Conservation (phyloP, 1,140 invertebrate species). For the Manduca sexta region DNA sequence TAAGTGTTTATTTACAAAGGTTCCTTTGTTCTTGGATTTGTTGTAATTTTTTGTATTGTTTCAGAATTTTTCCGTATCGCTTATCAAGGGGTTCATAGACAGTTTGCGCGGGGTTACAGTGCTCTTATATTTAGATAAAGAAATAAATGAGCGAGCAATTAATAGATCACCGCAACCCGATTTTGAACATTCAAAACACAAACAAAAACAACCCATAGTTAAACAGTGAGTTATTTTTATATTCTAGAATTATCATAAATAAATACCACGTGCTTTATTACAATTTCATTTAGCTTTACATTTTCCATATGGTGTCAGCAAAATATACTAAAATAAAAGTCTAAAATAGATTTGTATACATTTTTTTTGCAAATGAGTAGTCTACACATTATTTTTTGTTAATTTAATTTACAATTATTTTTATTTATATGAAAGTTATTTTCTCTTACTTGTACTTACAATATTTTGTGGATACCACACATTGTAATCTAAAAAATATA, state of each 20-base stretch:
- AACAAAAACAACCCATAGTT: conserved; percentile 62
- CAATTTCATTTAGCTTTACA: too few relatives aligned
- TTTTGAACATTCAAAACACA: conserved; percentile 57
- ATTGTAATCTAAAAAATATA: too few relatives aligned
- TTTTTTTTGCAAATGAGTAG: too few relatives aligned
- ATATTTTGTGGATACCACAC: too few relatives aligned
- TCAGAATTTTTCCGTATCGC: conserved; percentile 77
- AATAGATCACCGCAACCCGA: conserved; percentile 71
- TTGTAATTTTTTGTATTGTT: conserved; percentile 47
- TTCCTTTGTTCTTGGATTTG: conserved; percentile 17
- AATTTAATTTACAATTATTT: too few relatives aligned
- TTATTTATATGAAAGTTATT: too few relatives aligned
- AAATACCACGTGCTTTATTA: not conserved
- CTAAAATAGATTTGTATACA: too few relatives aligned
- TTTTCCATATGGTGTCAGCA: too few relatives aligned
- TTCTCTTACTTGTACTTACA: too few relatives aligned
- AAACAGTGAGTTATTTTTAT: conserved; percentile 67
- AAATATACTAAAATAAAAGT: too few relatives aligned
- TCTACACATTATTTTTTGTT: too few relatives aligned
- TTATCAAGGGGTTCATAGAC: conserved; percentile 79
- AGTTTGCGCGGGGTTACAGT: conserved; percentile 80
- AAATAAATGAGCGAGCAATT: conserved; percentile 77
- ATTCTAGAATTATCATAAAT: conserved; percentile 22
- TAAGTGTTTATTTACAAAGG: conserved; percentile 21
- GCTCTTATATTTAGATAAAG: conserved; percentile 82